Percentiles rank a stretch among this genome's conserved stretches.
phyloP scores from a whole-genome alignment of 2,888 invertebrate genomes.

The Ophion obscuratus region DNA sequence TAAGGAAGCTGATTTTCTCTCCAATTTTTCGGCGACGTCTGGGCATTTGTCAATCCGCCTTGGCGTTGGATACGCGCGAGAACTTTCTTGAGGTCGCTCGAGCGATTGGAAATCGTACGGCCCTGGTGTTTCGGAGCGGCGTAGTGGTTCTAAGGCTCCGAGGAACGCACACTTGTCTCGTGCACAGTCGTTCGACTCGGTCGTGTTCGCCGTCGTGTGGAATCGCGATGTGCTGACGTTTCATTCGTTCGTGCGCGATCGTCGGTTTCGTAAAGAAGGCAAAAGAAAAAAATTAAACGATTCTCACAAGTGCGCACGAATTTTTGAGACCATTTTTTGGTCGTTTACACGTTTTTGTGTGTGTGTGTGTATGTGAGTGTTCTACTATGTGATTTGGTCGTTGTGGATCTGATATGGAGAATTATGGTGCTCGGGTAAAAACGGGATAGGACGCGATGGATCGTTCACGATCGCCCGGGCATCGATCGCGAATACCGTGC shows the following conservation, averaged over 20 bases:
- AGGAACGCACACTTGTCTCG: conserved; percentile 77
- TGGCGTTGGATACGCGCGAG: background rate
- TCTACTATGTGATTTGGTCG: background rate
- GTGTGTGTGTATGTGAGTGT: background rate
- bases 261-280: background rate
- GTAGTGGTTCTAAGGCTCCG: conserved; percentile 72
- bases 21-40: background rate
- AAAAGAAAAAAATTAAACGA: background rate
- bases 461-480: conserved; percentile 60
- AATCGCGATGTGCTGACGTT: conserved; percentile 82
- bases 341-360: background rate
- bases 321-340: background rate
- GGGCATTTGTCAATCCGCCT: background rate
- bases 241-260: conserved; percentile 58
- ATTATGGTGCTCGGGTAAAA: conserved; percentile 22
- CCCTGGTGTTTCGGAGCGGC: conserved; percentile 76
- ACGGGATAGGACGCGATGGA: conserved; percentile 58
- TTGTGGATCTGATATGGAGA: conserved; percentile 20
- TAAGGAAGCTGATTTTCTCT: background rate
- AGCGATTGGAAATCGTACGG: conserved; percentile 69
- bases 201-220: conserved; percentile 74
- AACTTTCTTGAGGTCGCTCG: background rate
- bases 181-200: conserved; percentile 76
- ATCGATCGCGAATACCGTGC: conserved; percentile 69
- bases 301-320: background rate